These are phyloP conservation scores for Cryptoprocta ferox DNA, from an alignment of 2,797 vertebrate genomes.

Conservation along the genomic window DNA sequence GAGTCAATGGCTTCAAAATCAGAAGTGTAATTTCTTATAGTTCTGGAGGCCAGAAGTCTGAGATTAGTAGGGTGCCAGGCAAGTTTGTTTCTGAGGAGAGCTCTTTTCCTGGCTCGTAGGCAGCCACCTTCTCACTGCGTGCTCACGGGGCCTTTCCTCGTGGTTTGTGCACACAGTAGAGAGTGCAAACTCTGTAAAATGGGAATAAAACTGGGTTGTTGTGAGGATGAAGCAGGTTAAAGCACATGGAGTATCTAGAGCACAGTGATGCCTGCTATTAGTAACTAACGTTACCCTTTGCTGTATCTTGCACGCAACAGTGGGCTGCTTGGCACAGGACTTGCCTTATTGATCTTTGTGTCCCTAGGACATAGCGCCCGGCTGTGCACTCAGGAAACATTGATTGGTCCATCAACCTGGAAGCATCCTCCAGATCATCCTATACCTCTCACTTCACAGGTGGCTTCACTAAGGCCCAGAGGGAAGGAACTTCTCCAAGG, in stretches of 20 bases:
- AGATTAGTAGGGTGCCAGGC: not conserved
- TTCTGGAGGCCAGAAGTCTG: not conserved
- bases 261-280: not conserved
- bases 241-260: not conserved
- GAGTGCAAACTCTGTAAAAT: not conserved
- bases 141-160: not conserved
- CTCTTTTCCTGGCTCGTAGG: not conserved
- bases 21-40: too few relatives aligned
- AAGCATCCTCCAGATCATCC: not conserved
- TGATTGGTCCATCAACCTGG: not conserved
- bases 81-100: not conserved
- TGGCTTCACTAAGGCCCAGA: not conserved
- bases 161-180: not conserved
- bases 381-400: not conserved
- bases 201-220: not conserved
- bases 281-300: not conserved
- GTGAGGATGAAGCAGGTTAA: not conserved
- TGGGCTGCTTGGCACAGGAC: not conserved
- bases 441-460: not conserved
- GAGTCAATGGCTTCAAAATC: not conserved
- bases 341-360: not conserved
- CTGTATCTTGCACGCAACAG: not conserved
- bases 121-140: not conserved
- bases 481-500: not conserved
- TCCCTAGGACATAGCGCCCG: not conserved